phyloP scores from a whole-genome alignment of 2,888 invertebrate species.

The Neelides folsomi region DNA sequence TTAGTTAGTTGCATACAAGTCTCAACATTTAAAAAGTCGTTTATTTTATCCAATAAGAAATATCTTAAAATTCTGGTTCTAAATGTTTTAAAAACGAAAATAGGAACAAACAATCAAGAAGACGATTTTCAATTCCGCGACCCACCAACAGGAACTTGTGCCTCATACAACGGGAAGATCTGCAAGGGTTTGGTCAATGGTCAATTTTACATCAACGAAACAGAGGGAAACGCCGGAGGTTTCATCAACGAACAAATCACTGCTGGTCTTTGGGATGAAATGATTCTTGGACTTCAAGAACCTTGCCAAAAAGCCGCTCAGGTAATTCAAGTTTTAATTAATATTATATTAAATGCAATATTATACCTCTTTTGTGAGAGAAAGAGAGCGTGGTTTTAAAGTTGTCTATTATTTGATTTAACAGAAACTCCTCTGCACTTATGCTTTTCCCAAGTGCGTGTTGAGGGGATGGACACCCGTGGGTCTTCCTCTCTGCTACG shows the following conservation, averaged over 20 bases:
- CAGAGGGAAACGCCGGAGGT: slow-evolving; percentile 49
- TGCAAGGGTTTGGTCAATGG: slow-evolving; percentile 47
- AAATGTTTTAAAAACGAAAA: too few relatives aligned
- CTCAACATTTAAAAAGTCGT: too few relatives aligned
- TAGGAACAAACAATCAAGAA: slow-evolving; percentile 16
- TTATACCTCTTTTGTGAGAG: not conserved
- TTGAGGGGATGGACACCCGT: slow-evolving; percentile 51
- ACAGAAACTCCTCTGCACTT: slow-evolving; percentile 72
- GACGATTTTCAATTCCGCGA: slow-evolving; percentile 29
- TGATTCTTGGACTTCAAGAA: slow-evolving; percentile 62
- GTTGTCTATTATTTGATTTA: slow-evolving; percentile 25
- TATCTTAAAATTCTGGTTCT: too few relatives aligned
- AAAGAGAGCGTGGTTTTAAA: not conserved
- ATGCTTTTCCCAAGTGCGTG: slow-evolving; percentile 79
- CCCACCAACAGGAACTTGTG: slow-evolving; percentile 55
- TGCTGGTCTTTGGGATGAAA: slow-evolving; percentile 68
- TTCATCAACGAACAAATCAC: slow-evolving; percentile 75
- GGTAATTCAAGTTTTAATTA: slow-evolving; percentile 38
- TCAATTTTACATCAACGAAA: slow-evolving; percentile 62
- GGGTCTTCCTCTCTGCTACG: slow-evolving; percentile 71
- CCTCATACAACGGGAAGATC: slow-evolving; percentile 70
- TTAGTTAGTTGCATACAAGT: too few relatives aligned
- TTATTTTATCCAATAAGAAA: too few relatives aligned
- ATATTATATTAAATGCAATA: not conserved
- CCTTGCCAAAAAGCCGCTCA: slow-evolving; percentile 78